Conservation (phyloP, 1,140 invertebrate species). For the Meloidogyne exigua region DNA sequence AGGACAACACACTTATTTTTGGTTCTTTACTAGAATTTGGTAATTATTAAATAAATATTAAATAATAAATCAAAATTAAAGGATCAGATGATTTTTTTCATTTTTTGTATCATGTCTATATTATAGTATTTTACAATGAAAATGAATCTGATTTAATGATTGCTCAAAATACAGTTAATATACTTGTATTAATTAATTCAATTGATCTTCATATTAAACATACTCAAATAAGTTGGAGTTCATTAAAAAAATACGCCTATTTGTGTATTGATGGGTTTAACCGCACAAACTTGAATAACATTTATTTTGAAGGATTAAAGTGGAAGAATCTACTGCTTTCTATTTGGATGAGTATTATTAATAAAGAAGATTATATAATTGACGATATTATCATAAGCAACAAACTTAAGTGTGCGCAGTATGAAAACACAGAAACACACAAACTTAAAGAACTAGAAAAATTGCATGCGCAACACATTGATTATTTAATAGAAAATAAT, state of each 20-base stretch:
- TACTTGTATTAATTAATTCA: neutral
- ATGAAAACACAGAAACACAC: neutral
- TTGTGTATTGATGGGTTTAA: too few relatives aligned
- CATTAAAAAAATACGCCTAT: too few relatives aligned
- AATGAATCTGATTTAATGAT: neutral
- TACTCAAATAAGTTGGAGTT: too few relatives aligned
- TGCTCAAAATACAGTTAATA: neutral
- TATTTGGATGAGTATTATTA: too few relatives aligned
- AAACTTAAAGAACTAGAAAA: neutral
- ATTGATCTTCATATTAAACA: neutral
- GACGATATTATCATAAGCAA: too few relatives aligned
- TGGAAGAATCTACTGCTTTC: too few relatives aligned
- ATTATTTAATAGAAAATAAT: neutral
- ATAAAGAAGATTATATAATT: too few relatives aligned
- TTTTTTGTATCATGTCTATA: neutral
- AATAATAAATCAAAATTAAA: too few relatives aligned
- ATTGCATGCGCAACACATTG: neutral
- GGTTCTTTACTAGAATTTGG: too few relatives aligned
- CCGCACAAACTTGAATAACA: too few relatives aligned
- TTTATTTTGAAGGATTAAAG: too few relatives aligned
- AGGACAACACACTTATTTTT: neutral
- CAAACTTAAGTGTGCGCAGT: neutral
- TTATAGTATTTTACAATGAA: neutral
- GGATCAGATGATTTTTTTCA: neutral
- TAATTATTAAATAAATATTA: too few relatives aligned